Base-by-base conservation (phyloP, 2,797 vertebrate species). In the Staurois parvus region DNA sequence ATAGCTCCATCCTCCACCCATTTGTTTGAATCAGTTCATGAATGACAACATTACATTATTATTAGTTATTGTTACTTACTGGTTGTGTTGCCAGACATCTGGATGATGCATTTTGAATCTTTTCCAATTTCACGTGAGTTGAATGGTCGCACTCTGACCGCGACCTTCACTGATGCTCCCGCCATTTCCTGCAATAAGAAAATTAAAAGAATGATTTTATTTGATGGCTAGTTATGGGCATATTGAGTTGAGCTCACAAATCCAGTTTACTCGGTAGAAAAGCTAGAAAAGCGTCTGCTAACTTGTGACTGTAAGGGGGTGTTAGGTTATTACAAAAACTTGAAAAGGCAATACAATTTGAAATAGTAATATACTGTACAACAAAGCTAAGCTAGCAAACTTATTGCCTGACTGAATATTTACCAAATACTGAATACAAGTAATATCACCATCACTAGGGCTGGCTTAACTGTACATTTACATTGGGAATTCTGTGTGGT, bases 91-190 rank as follows among this genome's bases (percentile, higher is more conserved):
- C 98, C 98, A 0, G 97, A 93, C 98, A 99, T 99, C 95, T 99
- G 97, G 88, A 99, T 99, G 88, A 99, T 99, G 89, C 98, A 99
- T 92, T 98, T 99, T 88, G 97, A 98, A 5, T 99, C 98, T 8
- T 96, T 96, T 88, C 94, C 92, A 28, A 95, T 98, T 90, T 99
- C 98, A 74, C 98, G 95, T 82, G 98, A 97, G 88, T 99, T 99
- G 95, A 99, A 99, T 90, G 98, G 98, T 90, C 98, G 98, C 90
- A 99, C 98, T 0, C 98, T 94, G 91, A 99, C 98, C 11, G 97
- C 98, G 94, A 99, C 98, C 95, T 99, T 99, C 92, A 99, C 98
- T 0, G 98, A 99, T 11, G 98, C 97, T 91, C 95, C 97, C n/a
- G 98, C 95, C 98, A 99, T 99, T 45, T 83, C 85, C 85, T 87